Percentiles rank a stretch among this genome's conserved stretches.
These are phyloP conservation scores for Rhadina sibilatrix DNA, from an alignment of 2,113 vertebrate species.

Conservation along the genomic window DNA sequence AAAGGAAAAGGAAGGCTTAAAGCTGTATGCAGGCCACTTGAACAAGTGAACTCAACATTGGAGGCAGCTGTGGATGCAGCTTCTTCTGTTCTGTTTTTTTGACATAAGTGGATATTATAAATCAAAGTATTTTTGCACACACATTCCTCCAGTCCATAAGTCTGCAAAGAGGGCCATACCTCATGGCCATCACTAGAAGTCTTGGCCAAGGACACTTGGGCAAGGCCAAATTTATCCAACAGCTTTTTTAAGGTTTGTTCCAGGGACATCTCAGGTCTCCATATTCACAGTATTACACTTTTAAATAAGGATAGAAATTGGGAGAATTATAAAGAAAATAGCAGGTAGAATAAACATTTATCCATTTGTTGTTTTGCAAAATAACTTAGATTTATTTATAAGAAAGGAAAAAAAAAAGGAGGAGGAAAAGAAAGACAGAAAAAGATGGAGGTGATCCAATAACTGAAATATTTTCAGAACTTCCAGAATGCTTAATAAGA, in stretches of 20 bases:
- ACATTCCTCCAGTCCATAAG: neutral
- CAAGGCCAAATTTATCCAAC: neutral
- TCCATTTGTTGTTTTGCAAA: neutral
- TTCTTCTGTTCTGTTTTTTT: neutral
- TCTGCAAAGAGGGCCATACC: neutral
- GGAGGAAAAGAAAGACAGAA: neutral
- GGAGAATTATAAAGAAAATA: neutral
- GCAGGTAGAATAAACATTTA: neutral
- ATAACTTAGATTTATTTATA: neutral
- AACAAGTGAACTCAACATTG: neutral
- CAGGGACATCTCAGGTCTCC: neutral
- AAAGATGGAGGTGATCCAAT: neutral
- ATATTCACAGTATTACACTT: neutral
- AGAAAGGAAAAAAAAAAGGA: neutral
- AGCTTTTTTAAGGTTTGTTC: neutral
- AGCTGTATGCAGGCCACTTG: neutral
- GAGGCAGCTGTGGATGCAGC: neutral
- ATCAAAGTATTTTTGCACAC: neutral
- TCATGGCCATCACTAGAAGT: neutral
- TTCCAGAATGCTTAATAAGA: constrained; percentile 31
- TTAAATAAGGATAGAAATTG: neutral
- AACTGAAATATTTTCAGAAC: neutral
- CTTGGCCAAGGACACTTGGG: neutral
- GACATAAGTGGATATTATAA: neutral
- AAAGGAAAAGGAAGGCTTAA: neutral